Evolutionary conservation across 1,140 invertebrate genomes (phyloP), one percentile per base, ranked within the genome.

Genomic region (Sitobion miscanthi): DNA sequence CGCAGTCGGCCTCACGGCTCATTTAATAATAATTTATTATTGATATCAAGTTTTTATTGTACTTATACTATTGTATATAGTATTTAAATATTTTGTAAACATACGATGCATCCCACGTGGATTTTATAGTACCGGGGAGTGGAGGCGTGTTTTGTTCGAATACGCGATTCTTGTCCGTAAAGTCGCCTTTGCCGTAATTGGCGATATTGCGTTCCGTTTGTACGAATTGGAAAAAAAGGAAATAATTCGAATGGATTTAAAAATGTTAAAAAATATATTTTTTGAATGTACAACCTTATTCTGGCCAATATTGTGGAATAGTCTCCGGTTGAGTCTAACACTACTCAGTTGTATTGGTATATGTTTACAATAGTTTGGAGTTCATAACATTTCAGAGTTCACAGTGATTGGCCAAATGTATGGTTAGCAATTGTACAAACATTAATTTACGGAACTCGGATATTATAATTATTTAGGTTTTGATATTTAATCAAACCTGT

Each of bases 11-110:
- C 30, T 77, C 62, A 17, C 14, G 30, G n/a, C 14, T n/a, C 14
- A 77, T 77, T 77, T 77, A 77, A 77, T 77, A 77, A 77, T 69
- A 69, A 69, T 77, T 20, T 77, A 35, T 77, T 77, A 77, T 77
- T 77, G n/a, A n/a, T 77, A 77, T 17, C 30, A 14, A n/a, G 30
- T n/a, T 77, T 77, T 17, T 17, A n/a, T 77, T 77, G n/a, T 77
- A 35, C 62, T n/a, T 30, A n/a, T 17, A 69, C 30, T 69, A 5
- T 77, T 17, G 4, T 77, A 69, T 17, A n/a, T 21, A 5, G 9
- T 30, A 14, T n/a, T 14, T n/a, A 30, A 11, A 69, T 1, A 14
- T 69, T 69, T 69, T n/a, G 4, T 69, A 62, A 4, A 54, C 5
- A n/a, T 69, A 14, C 62, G 14, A 14, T 69, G 25, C n/a, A n/a